A percentile compares a stretch with the other conserved stretches of the same genome.
phyloP scores from a whole-genome alignment of 2,113 vertebrate genomes.

The Nerophis ophidion region DNA sequence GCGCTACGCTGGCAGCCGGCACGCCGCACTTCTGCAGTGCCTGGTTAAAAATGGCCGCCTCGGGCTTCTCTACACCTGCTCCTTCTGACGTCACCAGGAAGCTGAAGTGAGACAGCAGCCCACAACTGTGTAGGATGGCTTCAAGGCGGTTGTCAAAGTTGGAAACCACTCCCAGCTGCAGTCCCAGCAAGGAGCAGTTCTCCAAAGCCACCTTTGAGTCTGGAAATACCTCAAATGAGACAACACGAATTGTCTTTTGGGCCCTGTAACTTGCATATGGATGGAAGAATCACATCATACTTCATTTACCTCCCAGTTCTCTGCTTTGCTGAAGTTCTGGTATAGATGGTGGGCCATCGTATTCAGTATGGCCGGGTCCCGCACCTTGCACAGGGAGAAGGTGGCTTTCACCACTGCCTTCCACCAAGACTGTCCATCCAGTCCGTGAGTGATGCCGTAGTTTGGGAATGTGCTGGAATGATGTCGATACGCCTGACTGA shows the following conservation, averaged over 20 bases:
- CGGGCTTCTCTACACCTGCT: conserved; percentile 77
- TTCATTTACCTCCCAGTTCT: conserved; percentile 78
- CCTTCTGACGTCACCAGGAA: conserved; percentile 86
- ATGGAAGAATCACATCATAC: background rate
- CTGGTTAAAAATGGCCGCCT: conserved; percentile 74
- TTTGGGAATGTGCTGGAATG: conserved; percentile 77
- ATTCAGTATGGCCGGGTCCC: conserved; percentile 59
- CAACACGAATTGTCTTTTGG: conserved; percentile 1
- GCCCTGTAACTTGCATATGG: background rate
- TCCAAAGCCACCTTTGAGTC: conserved; percentile 73
- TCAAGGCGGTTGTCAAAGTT: conserved; percentile 88
- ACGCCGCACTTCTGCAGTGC: conserved; percentile 69
- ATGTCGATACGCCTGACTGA: conserved; percentile 61
- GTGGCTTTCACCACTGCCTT: conserved; percentile 71
- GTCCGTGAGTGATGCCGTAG: conserved; percentile 77
- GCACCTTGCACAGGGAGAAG: conserved; percentile 74
- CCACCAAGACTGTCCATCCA: conserved; percentile 85
- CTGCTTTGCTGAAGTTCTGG: conserved; percentile 68
- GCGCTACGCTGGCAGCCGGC: conserved; percentile 65
- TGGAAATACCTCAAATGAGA: conserved; percentile 65
- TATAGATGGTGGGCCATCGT: conserved; percentile 78
- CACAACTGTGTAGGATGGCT: conserved; percentile 68
- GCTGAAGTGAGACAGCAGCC: conserved; percentile 77
- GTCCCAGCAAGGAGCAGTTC: conserved; percentile 69
- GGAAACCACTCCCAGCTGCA: conserved; percentile 81